Percentiles rank a stretch among this genome's conserved stretches.
These are phyloP conservation scores for Tretioscincus oriximinensis DNA, from an alignment of 2,113 vertebrate genomes.

Conservation along the genomic window DNA sequence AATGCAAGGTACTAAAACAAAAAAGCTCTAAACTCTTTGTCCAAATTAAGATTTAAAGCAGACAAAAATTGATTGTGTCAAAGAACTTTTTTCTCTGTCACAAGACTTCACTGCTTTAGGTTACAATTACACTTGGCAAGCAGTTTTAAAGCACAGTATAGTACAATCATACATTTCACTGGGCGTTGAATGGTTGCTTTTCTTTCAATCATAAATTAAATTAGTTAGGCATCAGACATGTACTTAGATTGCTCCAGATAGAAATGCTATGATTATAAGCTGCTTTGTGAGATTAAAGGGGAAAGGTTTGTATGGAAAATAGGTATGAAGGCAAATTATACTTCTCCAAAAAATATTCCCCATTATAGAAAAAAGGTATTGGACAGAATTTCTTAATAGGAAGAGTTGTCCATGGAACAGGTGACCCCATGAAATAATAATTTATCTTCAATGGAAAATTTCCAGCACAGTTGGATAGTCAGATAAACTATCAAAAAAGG, in stretches of 20 bases:
- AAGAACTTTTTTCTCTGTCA: conserved; percentile 14
- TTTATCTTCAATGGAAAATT: too few relatives aligned
- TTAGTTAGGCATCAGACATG: conserved; percentile 2
- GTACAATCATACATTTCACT: neutral
- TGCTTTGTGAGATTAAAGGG: neutral
- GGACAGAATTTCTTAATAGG: too few relatives aligned
- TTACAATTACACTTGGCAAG: conserved; percentile 4
- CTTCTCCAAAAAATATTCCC: neutral
- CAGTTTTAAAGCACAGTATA: neutral
- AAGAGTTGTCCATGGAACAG: too few relatives aligned
- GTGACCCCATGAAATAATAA: too few relatives aligned
- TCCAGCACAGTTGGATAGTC: too few relatives aligned
- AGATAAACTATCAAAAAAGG: too few relatives aligned
- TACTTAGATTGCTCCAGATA: neutral
- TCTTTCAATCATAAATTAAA: conserved; percentile 11
- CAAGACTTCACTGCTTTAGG: conserved; percentile 11
- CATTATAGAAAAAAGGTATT: neutral
- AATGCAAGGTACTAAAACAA: neutral
- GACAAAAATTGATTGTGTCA: neutral
- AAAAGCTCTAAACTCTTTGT: neutral
- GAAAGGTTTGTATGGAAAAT: neutral
- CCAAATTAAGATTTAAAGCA: neutral
- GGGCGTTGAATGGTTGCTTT: conserved; percentile 12
- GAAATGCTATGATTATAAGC: neutral
- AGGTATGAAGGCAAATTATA: neutral